Percentiles rank a stretch among this genome's conserved stretches.
phyloP scores from a whole-genome alignment of 1,140 invertebrate genomes.

The Hyphantria cunea region DNA sequence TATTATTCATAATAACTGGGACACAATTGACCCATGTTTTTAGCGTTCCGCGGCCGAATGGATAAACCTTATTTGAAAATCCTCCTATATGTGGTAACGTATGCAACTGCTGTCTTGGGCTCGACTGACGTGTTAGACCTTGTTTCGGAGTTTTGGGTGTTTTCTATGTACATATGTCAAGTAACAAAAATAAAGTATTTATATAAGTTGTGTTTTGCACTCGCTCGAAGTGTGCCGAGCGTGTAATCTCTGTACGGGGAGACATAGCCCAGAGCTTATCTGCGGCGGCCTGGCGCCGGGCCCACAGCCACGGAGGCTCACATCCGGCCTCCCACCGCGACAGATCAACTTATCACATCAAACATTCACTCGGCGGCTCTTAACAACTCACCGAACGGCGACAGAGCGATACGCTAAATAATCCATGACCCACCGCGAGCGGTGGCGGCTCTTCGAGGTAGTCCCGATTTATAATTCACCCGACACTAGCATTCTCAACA shows the following conservation, averaged over 20 bases:
- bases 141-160: too few species aligned
- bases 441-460: slow-evolving; percentile 48
- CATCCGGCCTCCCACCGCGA: background rate
- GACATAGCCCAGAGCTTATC: slow-evolving; percentile 5
- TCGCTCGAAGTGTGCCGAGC: too few species aligned
- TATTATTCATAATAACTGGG: too few species aligned
- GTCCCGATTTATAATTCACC: slow-evolving; percentile 47
- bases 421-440: slow-evolving; percentile 44
- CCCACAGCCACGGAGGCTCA: background rate
- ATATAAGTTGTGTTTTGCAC: too few species aligned
- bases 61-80: too few species aligned
- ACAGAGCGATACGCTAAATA: slow-evolving; percentile 27
- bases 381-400: slow-evolving; percentile 14
- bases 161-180: too few species aligned
- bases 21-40: too few species aligned
- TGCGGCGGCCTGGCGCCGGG: background rate
- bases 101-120: too few species aligned
- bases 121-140: too few species aligned
- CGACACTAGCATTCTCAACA: slow-evolving; percentile 38
- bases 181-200: too few species aligned
- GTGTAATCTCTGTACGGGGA: slow-evolving; percentile 1
- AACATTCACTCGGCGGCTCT: slow-evolving; percentile 17
- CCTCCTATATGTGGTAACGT: too few species aligned
- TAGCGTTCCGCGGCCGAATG: too few species aligned
- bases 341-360: slow-evolving; percentile 5